phyloP scores from a whole-genome alignment of 2,113 vertebrate genomes.

The Muscicapa adusta region DNA sequence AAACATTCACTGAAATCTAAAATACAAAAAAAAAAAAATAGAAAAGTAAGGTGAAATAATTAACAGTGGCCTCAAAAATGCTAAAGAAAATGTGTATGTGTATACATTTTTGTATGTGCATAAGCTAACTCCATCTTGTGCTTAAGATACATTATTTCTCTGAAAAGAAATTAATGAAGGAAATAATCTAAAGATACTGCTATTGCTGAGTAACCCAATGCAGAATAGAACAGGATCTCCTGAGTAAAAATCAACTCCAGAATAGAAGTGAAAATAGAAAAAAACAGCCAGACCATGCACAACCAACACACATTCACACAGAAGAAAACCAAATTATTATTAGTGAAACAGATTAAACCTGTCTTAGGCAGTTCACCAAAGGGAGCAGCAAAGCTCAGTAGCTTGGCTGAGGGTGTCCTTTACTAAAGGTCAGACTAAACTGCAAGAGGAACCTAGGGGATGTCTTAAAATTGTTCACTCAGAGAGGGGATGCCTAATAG shows the following conservation, averaged over 20 bases:
- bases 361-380: background rate
- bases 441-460: background rate
- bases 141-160: background rate
- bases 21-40: background rate
- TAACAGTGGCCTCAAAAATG: background rate
- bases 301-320: background rate
- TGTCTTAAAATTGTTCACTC: background rate
- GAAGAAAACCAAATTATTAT: background rate
- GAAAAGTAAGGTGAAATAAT: background rate
- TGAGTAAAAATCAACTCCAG: background rate
- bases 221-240: background rate
- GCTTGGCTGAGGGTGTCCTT: background rate
- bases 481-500: background rate
- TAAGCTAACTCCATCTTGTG: background rate
- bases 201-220: background rate
- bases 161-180: background rate
- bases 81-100: background rate
- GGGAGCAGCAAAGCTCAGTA: background rate
- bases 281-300: background rate
- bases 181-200: background rate
- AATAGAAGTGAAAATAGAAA: background rate
- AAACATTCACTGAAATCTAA: background rate
- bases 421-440: constrained; percentile 24
- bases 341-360: constrained; percentile 2
- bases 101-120: background rate